Conservation (phyloP, 2,113 vertebrate species). For the Percopsis transmontana region DNA sequence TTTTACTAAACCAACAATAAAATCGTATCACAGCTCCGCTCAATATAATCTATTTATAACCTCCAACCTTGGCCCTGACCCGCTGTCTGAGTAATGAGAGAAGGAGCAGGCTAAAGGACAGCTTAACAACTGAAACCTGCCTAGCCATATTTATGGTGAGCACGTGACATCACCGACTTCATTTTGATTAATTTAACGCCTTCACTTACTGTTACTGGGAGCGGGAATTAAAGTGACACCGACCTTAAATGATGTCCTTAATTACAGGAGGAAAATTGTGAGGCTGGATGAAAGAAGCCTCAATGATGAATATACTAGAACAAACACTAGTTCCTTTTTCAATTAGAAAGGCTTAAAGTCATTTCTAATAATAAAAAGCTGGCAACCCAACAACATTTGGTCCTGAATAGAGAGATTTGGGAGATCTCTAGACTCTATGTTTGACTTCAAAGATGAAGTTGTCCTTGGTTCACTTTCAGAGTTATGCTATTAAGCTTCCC, state of each 20-base stretch:
- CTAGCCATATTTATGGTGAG: conserved; percentile 60
- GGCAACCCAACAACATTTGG: background rate
- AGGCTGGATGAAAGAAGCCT: background rate
- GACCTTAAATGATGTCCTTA: conserved; percentile 69
- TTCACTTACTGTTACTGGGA: conserved; percentile 69
- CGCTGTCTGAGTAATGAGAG: conserved; percentile 37
- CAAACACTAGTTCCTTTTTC: background rate
- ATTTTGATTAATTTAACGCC: conserved; percentile 65
- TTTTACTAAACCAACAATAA: conserved; percentile 49
- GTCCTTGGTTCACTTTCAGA: conserved; percentile 60
- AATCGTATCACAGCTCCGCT: conserved; percentile 41
- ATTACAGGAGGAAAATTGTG: conserved; percentile 43
- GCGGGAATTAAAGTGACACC: conserved; percentile 70
- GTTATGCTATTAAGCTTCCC: conserved; percentile 50
- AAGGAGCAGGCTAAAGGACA: conserved; percentile 56
- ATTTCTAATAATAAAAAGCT: too few species aligned
- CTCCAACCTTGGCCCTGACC: conserved; percentile 28
- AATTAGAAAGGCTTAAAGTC: too few species aligned
- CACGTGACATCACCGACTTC: conserved; percentile 72
- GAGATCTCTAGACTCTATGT: conserved; percentile 19
- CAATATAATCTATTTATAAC: conserved; percentile 44
- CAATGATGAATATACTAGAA: background rate
- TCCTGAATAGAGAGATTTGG: background rate
- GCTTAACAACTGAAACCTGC: conserved; percentile 62
- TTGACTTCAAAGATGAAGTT: conserved; percentile 34